phyloP scores from a whole-genome alignment of 2,888 invertebrate genomes.

The Pammene fasciana region DNA sequence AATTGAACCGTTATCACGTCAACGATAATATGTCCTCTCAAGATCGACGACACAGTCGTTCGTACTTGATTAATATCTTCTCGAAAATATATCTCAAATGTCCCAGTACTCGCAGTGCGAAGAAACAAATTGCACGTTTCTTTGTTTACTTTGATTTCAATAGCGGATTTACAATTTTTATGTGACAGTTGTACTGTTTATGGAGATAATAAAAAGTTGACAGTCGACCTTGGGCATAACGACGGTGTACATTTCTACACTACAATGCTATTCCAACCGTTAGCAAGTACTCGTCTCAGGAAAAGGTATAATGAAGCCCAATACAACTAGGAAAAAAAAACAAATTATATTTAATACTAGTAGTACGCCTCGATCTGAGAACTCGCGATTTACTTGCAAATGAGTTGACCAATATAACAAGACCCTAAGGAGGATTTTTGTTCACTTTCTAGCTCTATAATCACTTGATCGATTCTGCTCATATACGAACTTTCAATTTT shows the following conservation, averaged over 20 bases:
- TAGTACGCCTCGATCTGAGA: no score
- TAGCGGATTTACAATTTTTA: conserved; percentile 40
- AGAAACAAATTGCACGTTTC: conserved; percentile 30
- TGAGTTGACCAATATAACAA: no score
- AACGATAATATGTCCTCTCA: conserved; percentile 1
- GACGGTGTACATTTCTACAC: conserved; percentile 40
- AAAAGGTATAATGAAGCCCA: background rate
- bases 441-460: no score
- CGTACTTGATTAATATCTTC: conserved; percentile 8
- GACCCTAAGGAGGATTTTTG: no score
- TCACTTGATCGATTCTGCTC: no score
- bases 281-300: background rate
- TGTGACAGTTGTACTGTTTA: conserved; percentile 43
- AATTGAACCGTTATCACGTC: background rate
- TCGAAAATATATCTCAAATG: conserved; percentile 1
- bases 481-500: no score
- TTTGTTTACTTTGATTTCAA: conserved; percentile 38
- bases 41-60: conserved; percentile 11
- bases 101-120: conserved; percentile 13
- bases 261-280: background rate
- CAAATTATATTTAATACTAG: no score
- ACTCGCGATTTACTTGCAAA: no score
- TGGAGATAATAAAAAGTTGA: conserved; percentile 44
- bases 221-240: conserved; percentile 50
- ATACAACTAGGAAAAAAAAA: no score